These are phyloP conservation scores for Numida meleagris DNA, from an alignment of 2,113 vertebrate genomes.

Conservation along the genomic window DNA sequence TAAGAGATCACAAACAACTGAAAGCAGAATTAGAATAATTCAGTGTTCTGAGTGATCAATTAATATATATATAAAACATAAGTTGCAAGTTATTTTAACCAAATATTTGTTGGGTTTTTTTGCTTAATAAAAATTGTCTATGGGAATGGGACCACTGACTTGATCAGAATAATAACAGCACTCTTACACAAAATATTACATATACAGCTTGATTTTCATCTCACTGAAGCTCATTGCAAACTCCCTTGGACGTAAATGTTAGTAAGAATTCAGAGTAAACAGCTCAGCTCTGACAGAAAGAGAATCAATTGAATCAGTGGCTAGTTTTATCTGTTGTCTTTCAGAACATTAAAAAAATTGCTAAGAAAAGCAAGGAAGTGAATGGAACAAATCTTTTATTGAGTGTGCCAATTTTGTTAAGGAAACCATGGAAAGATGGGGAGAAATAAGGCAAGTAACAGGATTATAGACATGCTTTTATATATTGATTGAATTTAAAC, in stretches of 20 bases:
- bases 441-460: neutral
- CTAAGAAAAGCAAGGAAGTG: neutral
- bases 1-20: neutral
- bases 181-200: neutral
- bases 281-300: neutral
- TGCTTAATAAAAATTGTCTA: neutral
- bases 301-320: neutral
- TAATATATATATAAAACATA: neutral
- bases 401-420: neutral
- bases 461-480: neutral
- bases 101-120: neutral
- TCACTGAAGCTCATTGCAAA: neutral
- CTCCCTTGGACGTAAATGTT: neutral
- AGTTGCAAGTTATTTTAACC: neutral
- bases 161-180: neutral
- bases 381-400: neutral
- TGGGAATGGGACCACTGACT: neutral
- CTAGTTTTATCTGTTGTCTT: neutral
- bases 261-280: neutral
- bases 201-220: neutral
- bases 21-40: neutral
- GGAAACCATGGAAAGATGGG: neutral
- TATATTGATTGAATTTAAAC: conserved; percentile 1
- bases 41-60: neutral
- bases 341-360: neutral